phyloP scores from a whole-genome alignment of 2,888 invertebrate species.

The Oasisia sp. region DNA sequence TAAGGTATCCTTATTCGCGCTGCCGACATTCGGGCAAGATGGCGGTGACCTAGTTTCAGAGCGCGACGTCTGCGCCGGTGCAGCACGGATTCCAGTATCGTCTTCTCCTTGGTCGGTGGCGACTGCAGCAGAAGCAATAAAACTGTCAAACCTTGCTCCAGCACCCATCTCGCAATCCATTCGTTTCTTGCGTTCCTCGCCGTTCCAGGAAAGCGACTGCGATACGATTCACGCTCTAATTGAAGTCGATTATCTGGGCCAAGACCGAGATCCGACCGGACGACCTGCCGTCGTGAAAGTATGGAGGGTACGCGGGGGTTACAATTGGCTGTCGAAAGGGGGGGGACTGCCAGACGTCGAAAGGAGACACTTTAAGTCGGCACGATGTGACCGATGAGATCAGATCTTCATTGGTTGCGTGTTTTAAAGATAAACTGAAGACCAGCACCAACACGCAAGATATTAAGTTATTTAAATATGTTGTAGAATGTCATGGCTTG shows the following conservation, averaged over 20 bases:
- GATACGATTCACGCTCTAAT: neutral
- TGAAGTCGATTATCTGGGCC: neutral
- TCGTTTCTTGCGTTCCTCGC: neutral
- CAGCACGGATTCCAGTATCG: neutral
- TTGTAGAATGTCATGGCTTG: too few species aligned
- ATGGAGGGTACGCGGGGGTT: neutral
- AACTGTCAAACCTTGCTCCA: slow-evolving; percentile 4
- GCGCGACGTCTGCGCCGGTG: neutral
- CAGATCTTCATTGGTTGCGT: neutral
- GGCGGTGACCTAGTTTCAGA: neutral
- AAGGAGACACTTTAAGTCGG: neutral
- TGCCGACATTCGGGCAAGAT: neutral
- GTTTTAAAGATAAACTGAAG: neutral
- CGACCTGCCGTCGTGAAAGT: neutral
- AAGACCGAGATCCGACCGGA: neutral
- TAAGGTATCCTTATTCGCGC: neutral
- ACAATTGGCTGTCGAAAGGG: neutral
- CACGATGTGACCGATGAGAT: neutral
- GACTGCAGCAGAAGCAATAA: neutral
- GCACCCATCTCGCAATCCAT: neutral
- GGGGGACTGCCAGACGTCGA: neutral
- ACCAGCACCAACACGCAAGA: neutral
- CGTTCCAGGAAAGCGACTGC: neutral
- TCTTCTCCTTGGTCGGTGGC: neutral
- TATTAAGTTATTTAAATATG: too few species aligned